These are phyloP conservation scores for Choristoneura rosaceana DNA, from an alignment of 2,888 invertebrate species.

Conservation along the genomic window DNA sequence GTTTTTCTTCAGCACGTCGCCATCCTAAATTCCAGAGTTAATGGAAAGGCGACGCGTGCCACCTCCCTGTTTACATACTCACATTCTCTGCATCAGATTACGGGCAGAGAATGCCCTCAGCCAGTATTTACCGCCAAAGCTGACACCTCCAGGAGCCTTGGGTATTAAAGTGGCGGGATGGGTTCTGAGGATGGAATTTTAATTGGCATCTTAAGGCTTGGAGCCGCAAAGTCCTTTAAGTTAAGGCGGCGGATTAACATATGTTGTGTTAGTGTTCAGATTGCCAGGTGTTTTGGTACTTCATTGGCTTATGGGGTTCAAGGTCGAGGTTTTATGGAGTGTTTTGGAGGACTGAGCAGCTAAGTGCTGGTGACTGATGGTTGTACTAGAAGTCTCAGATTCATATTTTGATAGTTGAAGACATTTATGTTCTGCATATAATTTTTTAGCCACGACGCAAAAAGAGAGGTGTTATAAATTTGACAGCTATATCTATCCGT, in stretches of 20 bases:
- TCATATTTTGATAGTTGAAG: too few relatives aligned
- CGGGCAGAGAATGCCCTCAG: background rate
- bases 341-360: too few relatives aligned
- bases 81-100: slow-evolving; percentile 10
- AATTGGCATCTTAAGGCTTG: slow-evolving; percentile 31
- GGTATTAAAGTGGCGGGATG: background rate
- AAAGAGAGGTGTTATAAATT: too few relatives aligned
- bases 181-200: slow-evolving; percentile 28
- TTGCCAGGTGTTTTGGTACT: slow-evolving; percentile 16
- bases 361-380: too few relatives aligned
- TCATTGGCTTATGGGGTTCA: slow-evolving; percentile 2
- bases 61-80: slow-evolving; percentile 19
- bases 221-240: slow-evolving; percentile 6
- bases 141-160: background rate
- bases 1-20: slow-evolving; percentile 23
- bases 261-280: slow-evolving; percentile 15
- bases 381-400: too few relatives aligned
- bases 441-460: too few relatives aligned
- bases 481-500: too few relatives aligned
- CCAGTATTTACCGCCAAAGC: background rate
- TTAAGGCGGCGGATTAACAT: slow-evolving; percentile 21
- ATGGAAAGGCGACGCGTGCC: slow-evolving; percentile 27
- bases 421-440: too few relatives aligned
- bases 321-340: too few relatives aligned
- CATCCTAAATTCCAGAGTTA: slow-evolving; percentile 22